Evolutionary conservation across 1,140 invertebrate genomes (phyloP), one percentile per base, ranked within the genome.

Genomic region (Belonocnema kinseyi): DNA sequence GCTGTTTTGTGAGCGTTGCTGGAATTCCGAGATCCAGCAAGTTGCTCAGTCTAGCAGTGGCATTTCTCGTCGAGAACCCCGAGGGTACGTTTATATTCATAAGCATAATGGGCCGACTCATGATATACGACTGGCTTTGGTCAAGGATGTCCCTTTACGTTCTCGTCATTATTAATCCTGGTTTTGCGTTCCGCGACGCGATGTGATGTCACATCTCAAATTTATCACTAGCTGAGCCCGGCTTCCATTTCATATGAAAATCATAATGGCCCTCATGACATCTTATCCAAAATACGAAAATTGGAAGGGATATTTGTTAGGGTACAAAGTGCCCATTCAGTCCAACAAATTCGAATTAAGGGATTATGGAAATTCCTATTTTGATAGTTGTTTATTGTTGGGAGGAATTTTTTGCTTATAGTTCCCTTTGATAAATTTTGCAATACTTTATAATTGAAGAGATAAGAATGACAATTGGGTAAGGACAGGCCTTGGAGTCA

Each of bases 21-120:
- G 58, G 12, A 61, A 61, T 61, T 33, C 58, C 58, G 58, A 61
- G 58, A 61, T 73, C 73, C 61, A 54, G 51, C 50, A 46, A 50
- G 50, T 26, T 51, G 73, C 19, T 50, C 58, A 73, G 16, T 26
- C 50, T 17, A 21, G 52, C 50, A 58, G 50, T 26, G 54, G 74
- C 77, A 82, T 82, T 82, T 82, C 82, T 80, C 76, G 78, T 79
- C 26, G 58, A 61, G 58, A 61, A 61, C 21, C 58, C 58, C 71
- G 21, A 78, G 75, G 76, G 66, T 77, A 54, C 76, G 80, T 85
- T 85, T 85, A 85, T 85, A 85, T 83, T 81, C 84, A 85, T 83
- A 85, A 83, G 77, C 82, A 85, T 80, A 85, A 85, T 82, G 72
- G 71, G 50, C 72, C 33, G 75, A 80, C 79, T 73, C 56, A 80